Percentiles rank a stretch among this genome's conserved stretches.
These are phyloP conservation scores for Drosophila flavopinicola DNA, from an alignment of 2,888 invertebrate species.

Conservation along the genomic window DNA sequence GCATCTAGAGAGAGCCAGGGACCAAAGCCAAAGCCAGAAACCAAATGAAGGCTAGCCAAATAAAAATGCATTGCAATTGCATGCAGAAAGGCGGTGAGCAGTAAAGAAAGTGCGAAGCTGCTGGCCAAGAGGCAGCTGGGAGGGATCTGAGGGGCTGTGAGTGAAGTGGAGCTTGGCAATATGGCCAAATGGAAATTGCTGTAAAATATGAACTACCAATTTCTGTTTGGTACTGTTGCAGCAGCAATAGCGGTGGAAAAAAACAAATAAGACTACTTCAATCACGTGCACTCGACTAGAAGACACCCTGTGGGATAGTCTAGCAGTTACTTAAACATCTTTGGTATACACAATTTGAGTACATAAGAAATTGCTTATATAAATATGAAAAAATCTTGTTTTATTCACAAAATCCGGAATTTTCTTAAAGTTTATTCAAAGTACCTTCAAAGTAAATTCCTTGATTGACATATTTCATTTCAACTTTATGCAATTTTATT, in stretches of 20 bases:
- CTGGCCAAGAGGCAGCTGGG: not conserved
- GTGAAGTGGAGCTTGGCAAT: slow-evolving; percentile 57
- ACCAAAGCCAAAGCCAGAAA: not conserved
- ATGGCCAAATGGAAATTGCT: slow-evolving; percentile 79
- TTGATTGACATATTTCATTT: too few relatives aligned
- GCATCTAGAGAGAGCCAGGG: not conserved
- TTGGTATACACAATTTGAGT: too few relatives aligned
- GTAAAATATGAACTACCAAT: slow-evolving; percentile 79
- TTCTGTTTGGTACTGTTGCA: slow-evolving; percentile 62
- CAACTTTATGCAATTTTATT: too few relatives aligned
- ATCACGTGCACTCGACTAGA: not conserved
- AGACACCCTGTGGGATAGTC: slow-evolving; percentile 7
- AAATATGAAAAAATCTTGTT: too few relatives aligned
- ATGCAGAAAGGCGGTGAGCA: slow-evolving; percentile 5
- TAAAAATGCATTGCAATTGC: slow-evolving; percentile 44
- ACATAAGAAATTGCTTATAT: too few relatives aligned
- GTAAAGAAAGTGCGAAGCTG: slow-evolving; percentile 25
- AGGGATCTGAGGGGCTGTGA: too few relatives aligned
- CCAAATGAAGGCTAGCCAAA: slow-evolving; percentile 13
- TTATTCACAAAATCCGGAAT: too few relatives aligned
- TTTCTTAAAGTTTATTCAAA: too few relatives aligned
- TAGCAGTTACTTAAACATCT: not conserved
- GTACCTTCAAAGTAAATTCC: too few relatives aligned
- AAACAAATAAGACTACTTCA: slow-evolving; percentile 27
- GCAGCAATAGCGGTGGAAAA: slow-evolving; percentile 38